Conservation (phyloP, 64 coral and sea anemone species). For the Acropora yongei region DNA sequence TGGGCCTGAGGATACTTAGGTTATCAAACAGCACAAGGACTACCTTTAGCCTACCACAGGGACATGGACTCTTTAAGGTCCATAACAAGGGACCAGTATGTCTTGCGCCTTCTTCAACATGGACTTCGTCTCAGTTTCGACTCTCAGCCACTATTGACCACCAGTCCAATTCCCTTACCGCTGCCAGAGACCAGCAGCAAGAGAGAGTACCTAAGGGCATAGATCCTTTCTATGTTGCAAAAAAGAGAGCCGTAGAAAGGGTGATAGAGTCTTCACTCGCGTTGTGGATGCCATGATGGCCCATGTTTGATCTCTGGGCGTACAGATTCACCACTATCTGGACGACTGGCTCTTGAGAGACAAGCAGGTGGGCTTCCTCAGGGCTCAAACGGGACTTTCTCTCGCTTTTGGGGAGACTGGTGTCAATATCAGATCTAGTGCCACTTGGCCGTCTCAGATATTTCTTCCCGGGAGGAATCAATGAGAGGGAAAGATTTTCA, state of each 20-base stretch:
- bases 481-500: too few relatives aligned
- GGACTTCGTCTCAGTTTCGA: slow-evolving; percentile 7
- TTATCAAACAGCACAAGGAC: too few relatives aligned
- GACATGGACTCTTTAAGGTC: background rate
- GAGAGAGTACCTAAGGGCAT: background rate
- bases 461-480: background rate
- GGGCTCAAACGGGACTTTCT: slow-evolving; percentile 6
- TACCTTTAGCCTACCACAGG: too few relatives aligned
- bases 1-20: too few relatives aligned
- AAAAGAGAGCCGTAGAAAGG: too few relatives aligned
- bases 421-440: slow-evolving; percentile 1
- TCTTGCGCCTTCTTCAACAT: background rate
- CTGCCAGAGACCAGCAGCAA: background rate
- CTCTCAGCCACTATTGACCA: background rate
- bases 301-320: background rate
- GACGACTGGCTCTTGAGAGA: slow-evolving; percentile 1
- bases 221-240: too few relatives aligned
- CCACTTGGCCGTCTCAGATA: slow-evolving; percentile 34
- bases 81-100: background rate
- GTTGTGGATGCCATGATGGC: background rate
- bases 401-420: background rate
- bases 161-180: background rate
- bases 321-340: background rate
- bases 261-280: slow-evolving; percentile 7
- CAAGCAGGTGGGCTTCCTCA: background rate